Percentiles rank a stretch among this genome's conserved stretches.
These are phyloP conservation scores for Cottus gobio DNA, from an alignment of 2,113 vertebrate species.

Conservation along the genomic window DNA sequence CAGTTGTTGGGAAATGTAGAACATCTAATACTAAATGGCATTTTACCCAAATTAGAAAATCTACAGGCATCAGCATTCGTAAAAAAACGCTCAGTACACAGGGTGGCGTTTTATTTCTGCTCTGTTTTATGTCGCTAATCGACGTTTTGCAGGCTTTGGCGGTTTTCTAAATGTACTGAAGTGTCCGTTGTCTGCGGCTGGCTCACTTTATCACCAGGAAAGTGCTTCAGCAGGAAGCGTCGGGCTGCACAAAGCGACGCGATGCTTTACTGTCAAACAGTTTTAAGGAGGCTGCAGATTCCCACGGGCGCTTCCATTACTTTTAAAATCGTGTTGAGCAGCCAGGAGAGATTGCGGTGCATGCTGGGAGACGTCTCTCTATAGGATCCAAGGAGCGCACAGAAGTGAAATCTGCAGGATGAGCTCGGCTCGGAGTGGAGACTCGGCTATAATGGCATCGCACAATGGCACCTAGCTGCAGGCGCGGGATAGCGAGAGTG, in stretches of 20 bases:
- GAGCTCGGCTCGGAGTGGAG: conserved; percentile 25
- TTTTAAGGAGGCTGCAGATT: conserved; percentile 2
- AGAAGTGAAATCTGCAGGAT: conserved; percentile 45
- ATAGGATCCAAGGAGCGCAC: conserved; percentile 33
- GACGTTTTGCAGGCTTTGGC: conserved; percentile 11
- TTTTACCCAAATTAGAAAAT: conserved; percentile 35
- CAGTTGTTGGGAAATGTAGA: conserved; percentile 35
- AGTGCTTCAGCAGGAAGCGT: neutral
- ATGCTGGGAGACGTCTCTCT: conserved; percentile 31
- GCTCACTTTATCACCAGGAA: conserved; percentile 1
- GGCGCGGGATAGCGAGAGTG: conserved; percentile 20
- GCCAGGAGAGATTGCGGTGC: conserved; percentile 35
- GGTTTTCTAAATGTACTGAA: neutral
- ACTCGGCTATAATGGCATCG: neutral
- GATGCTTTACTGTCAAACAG: conserved; percentile 17
- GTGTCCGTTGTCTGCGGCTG: neutral
- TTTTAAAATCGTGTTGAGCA: conserved; percentile 40
- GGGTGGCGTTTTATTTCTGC: neutral
- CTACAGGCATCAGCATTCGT: neutral
- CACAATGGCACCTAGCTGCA: conserved; percentile 37
- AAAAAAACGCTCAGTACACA: neutral
- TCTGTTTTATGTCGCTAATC: conserved; percentile 11
- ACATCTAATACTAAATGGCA: conserved; percentile 4
- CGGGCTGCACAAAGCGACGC: conserved; percentile 1
- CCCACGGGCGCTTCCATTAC: neutral